Percentiles rank a stretch among this genome's conserved stretches.
phyloP scores from a whole-genome alignment of 1,140 invertebrate genomes.

The Nebria ingens region DNA sequence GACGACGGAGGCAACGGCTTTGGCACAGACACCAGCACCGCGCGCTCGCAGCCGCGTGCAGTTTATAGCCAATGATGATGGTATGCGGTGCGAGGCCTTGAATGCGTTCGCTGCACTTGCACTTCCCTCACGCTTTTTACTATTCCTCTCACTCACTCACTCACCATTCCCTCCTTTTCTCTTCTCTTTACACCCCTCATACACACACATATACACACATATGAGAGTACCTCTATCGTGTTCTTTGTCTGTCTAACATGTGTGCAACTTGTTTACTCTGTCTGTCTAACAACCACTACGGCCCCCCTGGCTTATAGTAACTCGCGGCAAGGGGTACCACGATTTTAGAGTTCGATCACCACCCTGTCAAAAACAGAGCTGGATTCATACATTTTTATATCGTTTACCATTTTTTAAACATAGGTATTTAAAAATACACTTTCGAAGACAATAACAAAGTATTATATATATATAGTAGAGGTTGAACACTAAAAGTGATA shows the following conservation, averaged over 20 bases:
- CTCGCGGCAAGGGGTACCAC: background rate
- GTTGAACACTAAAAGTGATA: too few species aligned
- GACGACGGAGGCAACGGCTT: background rate
- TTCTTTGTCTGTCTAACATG: too few species aligned
- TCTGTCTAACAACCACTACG: too few species aligned
- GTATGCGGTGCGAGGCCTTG: slow-evolving; percentile 15
- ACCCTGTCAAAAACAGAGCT: background rate
- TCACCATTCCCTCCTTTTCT: background rate
- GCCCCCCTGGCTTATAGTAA: slow-evolving; percentile 11
- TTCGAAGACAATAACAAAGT: too few species aligned
- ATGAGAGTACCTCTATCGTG: too few species aligned
- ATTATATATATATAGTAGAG: too few species aligned
- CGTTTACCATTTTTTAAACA: too few species aligned
- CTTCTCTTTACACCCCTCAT: too few species aligned
- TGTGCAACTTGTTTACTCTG: too few species aligned
- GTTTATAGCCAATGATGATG: slow-evolving; percentile 7
- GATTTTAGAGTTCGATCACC: background rate
- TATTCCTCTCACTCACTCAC: background rate
- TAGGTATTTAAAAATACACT: too few species aligned
- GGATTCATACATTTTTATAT: background rate
- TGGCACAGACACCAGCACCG: background rate
- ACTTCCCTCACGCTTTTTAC: slow-evolving; percentile 16
- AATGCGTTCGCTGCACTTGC: slow-evolving; percentile 21
- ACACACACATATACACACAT: too few species aligned
- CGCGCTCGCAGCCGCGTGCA: background rate